phyloP scores from a whole-genome alignment of 2,113 vertebrate genomes.

The Ovibos moschatus region DNA sequence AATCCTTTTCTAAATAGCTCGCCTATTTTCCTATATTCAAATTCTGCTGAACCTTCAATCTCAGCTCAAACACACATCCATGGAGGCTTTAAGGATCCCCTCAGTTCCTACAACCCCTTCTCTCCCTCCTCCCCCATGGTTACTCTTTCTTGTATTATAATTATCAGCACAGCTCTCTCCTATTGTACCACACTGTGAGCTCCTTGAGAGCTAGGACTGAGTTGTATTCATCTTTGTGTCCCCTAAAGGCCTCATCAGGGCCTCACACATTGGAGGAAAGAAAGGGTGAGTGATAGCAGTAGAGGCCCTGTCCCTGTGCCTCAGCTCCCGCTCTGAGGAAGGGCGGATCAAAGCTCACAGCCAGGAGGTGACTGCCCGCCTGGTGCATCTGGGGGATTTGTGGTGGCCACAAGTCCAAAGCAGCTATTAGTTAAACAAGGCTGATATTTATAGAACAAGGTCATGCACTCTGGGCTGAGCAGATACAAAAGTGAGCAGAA shows the following conservation, averaged over 20 bases:
- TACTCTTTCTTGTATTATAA: neutral
- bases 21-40: neutral
- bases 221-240: neutral
- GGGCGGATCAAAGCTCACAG: neutral
- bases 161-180: neutral
- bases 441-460: constrained; percentile 81
- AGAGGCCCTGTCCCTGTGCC: neutral
- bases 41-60: neutral
- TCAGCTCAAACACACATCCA: neutral
- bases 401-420: neutral
- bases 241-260: neutral
- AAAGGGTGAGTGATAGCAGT: neutral
- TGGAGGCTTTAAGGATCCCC: neutral
- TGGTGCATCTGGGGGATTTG: neutral
- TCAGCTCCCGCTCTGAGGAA: neutral
- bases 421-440: constrained; percentile 68
- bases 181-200: neutral
- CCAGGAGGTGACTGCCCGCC: neutral
- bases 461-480: constrained; percentile 72
- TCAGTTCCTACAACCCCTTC: neutral
- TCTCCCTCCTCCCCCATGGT: neutral
- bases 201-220: neutral
- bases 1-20: constrained; percentile 14
- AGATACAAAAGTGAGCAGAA: constrained; percentile 71
- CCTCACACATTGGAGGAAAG: neutral